These are phyloP conservation scores for Netelia fuscicornis DNA, from an alignment of 2,888 invertebrate species.

Conservation along the genomic window DNA sequence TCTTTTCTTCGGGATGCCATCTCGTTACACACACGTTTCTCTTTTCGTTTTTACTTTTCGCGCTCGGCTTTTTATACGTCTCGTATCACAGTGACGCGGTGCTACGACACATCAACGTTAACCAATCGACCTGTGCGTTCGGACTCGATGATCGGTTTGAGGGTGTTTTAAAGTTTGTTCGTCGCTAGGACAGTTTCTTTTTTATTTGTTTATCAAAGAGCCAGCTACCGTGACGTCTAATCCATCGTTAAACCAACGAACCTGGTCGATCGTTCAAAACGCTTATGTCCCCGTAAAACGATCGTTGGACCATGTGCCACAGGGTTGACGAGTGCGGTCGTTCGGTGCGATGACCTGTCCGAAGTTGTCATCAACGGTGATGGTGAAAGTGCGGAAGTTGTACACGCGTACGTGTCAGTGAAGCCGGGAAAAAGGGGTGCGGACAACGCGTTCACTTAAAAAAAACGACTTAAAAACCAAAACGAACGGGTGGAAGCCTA, in stretches of 20 bases:
- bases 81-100: background rate
- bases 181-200: background rate
- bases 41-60: background rate
- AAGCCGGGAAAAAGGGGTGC: background rate
- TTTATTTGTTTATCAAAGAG: background rate
- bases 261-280: background rate
- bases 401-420: slow-evolving; percentile 36
- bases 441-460: slow-evolving; percentile 18
- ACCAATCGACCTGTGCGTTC: background rate
- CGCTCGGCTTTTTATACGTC: background rate
- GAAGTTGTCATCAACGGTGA: slow-evolving; percentile 34
- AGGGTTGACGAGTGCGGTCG: slow-evolving; percentile 41
- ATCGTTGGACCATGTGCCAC: slow-evolving; percentile 36
- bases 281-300: slow-evolving; percentile 26
- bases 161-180: background rate
- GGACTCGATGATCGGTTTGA: slow-evolving; percentile 32
- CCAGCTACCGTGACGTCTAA: background rate
- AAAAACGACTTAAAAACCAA: slow-evolving; percentile 48
- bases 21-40: slow-evolving; percentile 2
- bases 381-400: slow-evolving; percentile 58
- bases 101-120: background rate
- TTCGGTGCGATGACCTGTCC: slow-evolving; percentile 53
- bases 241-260: background rate
- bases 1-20: slow-evolving; percentile 1
- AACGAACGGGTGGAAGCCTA: too few species aligned